Conservation (phyloP, 2,113 vertebrate genomes). For the Sigmodon hispidus region DNA sequence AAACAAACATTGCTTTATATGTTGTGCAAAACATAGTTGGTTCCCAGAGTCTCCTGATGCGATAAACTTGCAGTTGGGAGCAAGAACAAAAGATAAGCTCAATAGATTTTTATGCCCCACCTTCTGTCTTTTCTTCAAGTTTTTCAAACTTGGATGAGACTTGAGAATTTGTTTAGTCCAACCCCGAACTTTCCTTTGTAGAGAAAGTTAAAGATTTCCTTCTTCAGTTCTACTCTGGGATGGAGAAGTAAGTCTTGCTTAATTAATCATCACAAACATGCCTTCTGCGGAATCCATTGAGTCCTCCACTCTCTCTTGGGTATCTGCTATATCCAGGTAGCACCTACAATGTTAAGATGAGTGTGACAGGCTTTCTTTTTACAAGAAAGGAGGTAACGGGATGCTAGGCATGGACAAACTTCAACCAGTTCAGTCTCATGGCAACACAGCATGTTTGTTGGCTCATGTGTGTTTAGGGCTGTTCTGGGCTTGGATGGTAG, state of each 20-base stretch:
- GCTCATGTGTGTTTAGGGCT: not conserved
- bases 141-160: conserved; percentile 4
- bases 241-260: not conserved
- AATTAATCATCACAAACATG: not conserved
- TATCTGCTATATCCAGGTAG: not conserved
- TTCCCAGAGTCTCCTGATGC: not conserved
- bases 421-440: not conserved
- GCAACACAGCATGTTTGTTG: not conserved
- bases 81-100: not conserved
- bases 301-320: not conserved
- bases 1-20: not conserved
- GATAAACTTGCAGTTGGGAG: conserved; percentile 5
- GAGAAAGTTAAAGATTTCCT: not conserved
- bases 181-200: not conserved
- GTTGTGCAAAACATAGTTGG: not conserved
- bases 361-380: not conserved
- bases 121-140: not conserved
- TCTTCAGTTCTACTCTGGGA: not conserved
- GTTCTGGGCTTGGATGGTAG: not conserved
- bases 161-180: not conserved
- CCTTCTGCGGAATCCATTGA: not conserved
- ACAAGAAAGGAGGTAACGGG: not conserved
- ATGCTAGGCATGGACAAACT: not conserved
- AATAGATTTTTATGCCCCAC: conserved; percentile 7
- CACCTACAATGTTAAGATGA: not conserved